A percentile compares a stretch with the other conserved stretches of the same genome.
Conservation (phyloP, 92 coral and sea anemone species). For the Scolanthus callimorphus region DNA sequence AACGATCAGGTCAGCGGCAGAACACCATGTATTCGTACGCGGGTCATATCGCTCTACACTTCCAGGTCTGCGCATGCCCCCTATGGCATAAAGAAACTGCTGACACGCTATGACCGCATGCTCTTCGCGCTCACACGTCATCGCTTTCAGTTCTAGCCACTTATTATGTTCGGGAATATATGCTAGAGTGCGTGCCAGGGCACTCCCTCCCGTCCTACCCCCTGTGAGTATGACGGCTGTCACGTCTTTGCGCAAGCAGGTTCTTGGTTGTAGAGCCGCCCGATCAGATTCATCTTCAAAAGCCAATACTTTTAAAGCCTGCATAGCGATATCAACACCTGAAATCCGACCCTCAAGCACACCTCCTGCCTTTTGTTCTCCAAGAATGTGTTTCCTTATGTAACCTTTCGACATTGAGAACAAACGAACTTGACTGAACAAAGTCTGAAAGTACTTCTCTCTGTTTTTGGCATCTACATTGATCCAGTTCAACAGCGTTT, state of each 20-base stretch:
- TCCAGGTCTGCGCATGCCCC: slow-evolving; percentile 36
- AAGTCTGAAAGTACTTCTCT: slow-evolving; percentile 35
- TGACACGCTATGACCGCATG: slow-evolving; percentile 52
- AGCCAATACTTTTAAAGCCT: too few relatives aligned
- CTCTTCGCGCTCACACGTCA: slow-evolving; percentile 54
- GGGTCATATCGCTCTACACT: slow-evolving; percentile 60
- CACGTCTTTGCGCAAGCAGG: too few relatives aligned
- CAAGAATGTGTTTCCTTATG: too few relatives aligned
- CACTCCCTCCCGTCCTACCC: too few relatives aligned
- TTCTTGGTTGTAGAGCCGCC: too few relatives aligned
- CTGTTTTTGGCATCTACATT: slow-evolving; percentile 47
- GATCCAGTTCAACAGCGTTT: slow-evolving; percentile 72
- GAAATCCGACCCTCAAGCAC: too few relatives aligned
- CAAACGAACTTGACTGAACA: slow-evolving; percentile 61
- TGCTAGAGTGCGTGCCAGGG: too few relatives aligned
- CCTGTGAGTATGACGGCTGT: too few relatives aligned
- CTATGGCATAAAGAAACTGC: slow-evolving; percentile 39
- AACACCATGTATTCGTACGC: slow-evolving; percentile 41
- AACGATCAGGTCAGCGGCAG: slow-evolving; percentile 33
- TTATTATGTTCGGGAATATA: slow-evolving; percentile 24
- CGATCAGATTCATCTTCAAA: too few relatives aligned
- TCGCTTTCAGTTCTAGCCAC: slow-evolving; percentile 40
- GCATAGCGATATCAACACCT: too few relatives aligned
- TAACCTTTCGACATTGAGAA: too few relatives aligned
- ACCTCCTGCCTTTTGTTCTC: too few relatives aligned